These are phyloP conservation scores for Margarornis squamiger DNA, from an alignment of 2,797 vertebrate genomes.

Conservation along the genomic window DNA sequence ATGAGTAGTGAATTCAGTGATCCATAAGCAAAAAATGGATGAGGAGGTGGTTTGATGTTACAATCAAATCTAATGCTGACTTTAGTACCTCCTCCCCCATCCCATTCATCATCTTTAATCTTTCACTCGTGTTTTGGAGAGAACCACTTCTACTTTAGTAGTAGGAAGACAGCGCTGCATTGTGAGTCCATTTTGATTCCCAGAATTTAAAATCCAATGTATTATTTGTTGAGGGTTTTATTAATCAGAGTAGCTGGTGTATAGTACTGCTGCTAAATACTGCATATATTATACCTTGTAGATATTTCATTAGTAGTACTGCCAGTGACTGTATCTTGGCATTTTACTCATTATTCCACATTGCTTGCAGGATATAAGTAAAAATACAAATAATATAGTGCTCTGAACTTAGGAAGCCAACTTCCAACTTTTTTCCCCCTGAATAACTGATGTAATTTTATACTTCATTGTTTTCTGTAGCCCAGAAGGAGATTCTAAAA, in stretches of 20 bases:
- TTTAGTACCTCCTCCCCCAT: not conserved
- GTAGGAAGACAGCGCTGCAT: not conserved
- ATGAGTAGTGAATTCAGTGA: not conserved
- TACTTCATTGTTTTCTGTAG: not conserved
- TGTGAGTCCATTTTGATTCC: not conserved
- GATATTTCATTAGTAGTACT: not conserved
- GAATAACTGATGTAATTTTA: not conserved
- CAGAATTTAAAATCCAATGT: not conserved
- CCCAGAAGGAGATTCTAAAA: not conserved
- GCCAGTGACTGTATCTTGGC: not conserved
- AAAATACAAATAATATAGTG: not conserved
- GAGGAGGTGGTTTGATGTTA: not conserved
- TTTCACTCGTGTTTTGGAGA: not conserved
- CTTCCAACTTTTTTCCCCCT: not conserved
- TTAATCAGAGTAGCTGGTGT: not conserved
- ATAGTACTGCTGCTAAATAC: not conserved
- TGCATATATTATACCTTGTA: not conserved
- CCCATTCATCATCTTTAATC: not conserved
- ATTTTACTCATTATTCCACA: not conserved
- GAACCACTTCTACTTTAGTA: not conserved
- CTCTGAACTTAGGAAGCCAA: not conserved
- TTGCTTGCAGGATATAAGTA: not conserved
- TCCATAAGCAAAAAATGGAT: not conserved
- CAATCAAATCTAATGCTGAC: not conserved
- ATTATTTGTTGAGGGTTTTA: not conserved